phyloP scores from a whole-genome alignment of 1,140 invertebrate species.

The Mercenaria mercenaria region DNA sequence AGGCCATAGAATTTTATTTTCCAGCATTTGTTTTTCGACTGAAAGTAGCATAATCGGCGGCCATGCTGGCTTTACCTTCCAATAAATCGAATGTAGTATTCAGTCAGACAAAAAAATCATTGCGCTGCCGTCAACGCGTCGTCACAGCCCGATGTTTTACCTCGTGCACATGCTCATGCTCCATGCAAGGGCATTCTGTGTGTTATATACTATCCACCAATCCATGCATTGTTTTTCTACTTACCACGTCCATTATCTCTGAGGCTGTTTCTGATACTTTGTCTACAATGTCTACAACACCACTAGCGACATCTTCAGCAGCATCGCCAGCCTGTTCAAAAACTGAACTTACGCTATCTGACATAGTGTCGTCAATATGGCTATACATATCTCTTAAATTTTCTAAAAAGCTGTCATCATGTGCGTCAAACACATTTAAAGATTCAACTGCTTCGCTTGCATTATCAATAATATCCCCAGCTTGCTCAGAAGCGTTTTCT shows the following conservation, averaged over 20 bases:
- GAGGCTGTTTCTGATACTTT: not conserved
- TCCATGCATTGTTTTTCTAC: not conserved
- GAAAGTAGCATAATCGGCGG: no score
- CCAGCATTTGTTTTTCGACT: no score
- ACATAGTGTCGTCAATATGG: conserved; percentile 28
- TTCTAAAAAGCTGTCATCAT: not conserved
- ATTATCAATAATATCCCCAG: conserved; percentile 32
- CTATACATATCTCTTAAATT: not conserved
- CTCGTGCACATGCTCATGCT: no score
- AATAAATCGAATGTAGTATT: no score
- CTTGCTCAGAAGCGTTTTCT: conserved; percentile 24
- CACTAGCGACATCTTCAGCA: conserved; percentile 22
- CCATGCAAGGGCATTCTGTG: no score
- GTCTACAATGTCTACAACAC: conserved; percentile 2
- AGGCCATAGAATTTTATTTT: no score
- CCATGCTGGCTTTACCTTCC: no score
- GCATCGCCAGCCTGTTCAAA: conserved; percentile 32
- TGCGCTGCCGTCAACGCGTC: no score
- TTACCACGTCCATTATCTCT: not conserved
- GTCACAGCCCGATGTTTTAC: no score
- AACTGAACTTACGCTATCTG: not conserved
- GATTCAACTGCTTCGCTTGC: not conserved
- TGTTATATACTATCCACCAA: no score
- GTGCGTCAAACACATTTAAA: not conserved
- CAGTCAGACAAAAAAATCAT: no score